Conservation (phyloP, 2,113 vertebrate species). For the cat (Felis catus) region DNA sequence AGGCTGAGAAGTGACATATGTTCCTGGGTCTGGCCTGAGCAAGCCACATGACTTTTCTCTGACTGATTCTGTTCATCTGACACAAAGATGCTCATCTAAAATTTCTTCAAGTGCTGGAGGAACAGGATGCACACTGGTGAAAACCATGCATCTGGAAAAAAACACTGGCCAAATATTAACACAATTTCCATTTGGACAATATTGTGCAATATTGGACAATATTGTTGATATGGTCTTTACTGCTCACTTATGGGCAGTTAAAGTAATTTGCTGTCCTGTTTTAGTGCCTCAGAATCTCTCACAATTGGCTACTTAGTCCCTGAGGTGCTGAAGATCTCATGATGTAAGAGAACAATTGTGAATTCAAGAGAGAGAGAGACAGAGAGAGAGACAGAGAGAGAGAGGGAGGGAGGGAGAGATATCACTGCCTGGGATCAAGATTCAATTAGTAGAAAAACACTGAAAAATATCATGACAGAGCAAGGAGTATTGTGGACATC, state of each 20-base stretch:
- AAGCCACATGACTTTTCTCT: background rate
- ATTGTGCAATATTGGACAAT: background rate
- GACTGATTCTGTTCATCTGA: background rate
- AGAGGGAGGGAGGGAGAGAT: background rate
- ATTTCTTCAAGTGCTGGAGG: background rate
- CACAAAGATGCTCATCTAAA: background rate
- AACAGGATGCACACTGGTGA: background rate
- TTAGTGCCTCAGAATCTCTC: background rate
- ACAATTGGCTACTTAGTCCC: background rate
- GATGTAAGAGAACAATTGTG: conserved; percentile 9
- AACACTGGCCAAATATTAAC: background rate
- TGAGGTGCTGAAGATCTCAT: background rate
- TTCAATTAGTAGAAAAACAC: conserved; percentile 12
- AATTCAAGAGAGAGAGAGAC: background rate
- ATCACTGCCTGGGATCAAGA: background rate
- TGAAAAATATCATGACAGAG: background rate
- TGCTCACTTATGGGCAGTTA: background rate
- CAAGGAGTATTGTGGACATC: background rate
- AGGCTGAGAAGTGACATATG: background rate
- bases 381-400: background rate
- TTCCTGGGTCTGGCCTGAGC: background rate
- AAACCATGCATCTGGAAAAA: background rate
- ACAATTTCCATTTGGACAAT: background rate
- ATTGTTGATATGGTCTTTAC: background rate
- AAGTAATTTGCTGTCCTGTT: background rate